phyloP scores from a whole-genome alignment of 2,113 vertebrate species.

The Anarrhichthys ocellatus region DNA sequence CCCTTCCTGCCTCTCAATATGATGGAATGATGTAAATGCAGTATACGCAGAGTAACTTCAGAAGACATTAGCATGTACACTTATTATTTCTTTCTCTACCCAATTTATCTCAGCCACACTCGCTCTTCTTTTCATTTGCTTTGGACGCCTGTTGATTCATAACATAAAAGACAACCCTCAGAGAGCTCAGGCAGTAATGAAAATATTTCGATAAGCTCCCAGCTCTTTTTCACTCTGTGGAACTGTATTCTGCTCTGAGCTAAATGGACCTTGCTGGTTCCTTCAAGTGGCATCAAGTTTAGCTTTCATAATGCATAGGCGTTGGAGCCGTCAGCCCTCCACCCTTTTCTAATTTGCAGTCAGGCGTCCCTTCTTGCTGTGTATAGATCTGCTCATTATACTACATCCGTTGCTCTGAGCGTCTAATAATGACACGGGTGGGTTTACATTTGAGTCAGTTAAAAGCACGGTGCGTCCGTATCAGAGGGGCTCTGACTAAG shows the following conservation, averaged over 20 bases:
- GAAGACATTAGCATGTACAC: not conserved
- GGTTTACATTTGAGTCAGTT: not conserved
- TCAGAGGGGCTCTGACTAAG: not conserved
- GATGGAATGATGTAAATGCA: not conserved
- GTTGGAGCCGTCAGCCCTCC: not conserved
- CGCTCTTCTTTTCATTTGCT: conserved; percentile 51
- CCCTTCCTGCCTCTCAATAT: not conserved
- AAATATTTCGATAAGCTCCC: conserved; percentile 50
- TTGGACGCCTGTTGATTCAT: conserved; percentile 68
- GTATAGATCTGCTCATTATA: not conserved
- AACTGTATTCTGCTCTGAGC: conserved; percentile 36
- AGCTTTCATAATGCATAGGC: conserved; percentile 35
- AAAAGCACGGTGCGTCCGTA: not conserved
- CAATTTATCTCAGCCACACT: conserved; percentile 36
- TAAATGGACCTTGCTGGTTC: conserved; percentile 46
- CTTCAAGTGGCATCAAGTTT: conserved; percentile 40
- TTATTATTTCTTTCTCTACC: not conserved
- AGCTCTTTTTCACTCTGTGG: conserved; percentile 29
- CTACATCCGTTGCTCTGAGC: no score
- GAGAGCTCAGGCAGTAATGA: conserved; percentile 62
- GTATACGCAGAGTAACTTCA: conserved; percentile 6
- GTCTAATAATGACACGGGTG: not conserved
- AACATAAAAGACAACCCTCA: conserved; percentile 69
- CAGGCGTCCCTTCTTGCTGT: conserved; percentile 12
- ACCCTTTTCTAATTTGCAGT: conserved; percentile 17